phyloP scores from a whole-genome alignment of 1,140 invertebrate species.

The Hyles euphorbiae region DNA sequence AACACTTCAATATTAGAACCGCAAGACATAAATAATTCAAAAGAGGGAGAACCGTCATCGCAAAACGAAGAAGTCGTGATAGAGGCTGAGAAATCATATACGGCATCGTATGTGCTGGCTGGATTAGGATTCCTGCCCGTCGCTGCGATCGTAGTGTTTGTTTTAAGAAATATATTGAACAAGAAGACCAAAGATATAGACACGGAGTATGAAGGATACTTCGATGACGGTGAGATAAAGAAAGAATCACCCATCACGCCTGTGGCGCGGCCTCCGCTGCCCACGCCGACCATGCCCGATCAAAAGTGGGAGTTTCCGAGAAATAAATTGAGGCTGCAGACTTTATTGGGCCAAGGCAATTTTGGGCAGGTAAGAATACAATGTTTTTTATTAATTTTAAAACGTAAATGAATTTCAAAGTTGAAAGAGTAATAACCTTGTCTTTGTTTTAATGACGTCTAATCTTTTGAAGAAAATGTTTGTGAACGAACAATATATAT shows the following conservation, averaged over 20 bases:
- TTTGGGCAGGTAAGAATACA: slow-evolving; percentile 83
- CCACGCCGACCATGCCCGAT: slow-evolving; percentile 74
- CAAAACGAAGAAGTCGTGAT: slow-evolving; percentile 72
- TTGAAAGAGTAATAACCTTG: no score
- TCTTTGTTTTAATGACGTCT: no score
- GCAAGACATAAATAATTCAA: slow-evolving; percentile 38
- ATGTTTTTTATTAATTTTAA: not conserved
- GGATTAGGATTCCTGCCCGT: slow-evolving; percentile 78
- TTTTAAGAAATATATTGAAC: slow-evolving; percentile 73
- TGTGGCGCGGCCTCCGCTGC: slow-evolving; percentile 71
- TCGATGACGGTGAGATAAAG: slow-evolving; percentile 72
- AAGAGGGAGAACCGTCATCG: slow-evolving; percentile 28
- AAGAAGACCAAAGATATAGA: slow-evolving; percentile 77
- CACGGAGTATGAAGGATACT: slow-evolving; percentile 77
- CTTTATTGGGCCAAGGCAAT: slow-evolving; percentile 87
- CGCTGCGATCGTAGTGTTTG: slow-evolving; percentile 74
- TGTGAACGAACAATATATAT: no score
- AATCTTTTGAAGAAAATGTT: no score
- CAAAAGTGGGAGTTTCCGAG: slow-evolving; percentile 86
- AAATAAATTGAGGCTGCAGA: slow-evolving; percentile 86
- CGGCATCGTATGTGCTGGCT: slow-evolving; percentile 77
- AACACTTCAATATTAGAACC: slow-evolving; percentile 17
- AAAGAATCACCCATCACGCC: slow-evolving; percentile 69
- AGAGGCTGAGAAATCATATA: slow-evolving; percentile 75
- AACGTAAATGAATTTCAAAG: no score